Evolutionary conservation across 2,888 invertebrate genomes (phyloP), one percentile per base, ranked within the genome.

Genomic region (Mayetiola destructor): DNA sequence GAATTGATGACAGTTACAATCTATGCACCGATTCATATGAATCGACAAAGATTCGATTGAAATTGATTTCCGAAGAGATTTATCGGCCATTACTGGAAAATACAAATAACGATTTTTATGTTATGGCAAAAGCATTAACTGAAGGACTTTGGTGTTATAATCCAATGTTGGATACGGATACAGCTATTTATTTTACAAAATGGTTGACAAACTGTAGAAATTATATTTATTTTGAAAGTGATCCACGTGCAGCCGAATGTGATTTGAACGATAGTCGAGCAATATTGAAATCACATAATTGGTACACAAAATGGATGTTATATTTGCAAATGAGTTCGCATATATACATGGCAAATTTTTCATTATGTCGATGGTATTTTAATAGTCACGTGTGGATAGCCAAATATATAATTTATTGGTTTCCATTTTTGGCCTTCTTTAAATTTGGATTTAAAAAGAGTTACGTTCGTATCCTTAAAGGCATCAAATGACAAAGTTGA

Each of bases 1-100:
- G 94, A 2, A 80, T 93, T 59, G 80, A 88, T 62, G 89, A 93
- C 63, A 80, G 85, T 63, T 87, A 81, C 68, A 87, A 87, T 66
- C 73, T 87, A 2, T 85, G 85, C 65, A 77, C 78, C 2, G 75
- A 75, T 1, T 77, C 78, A 6, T 74, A 80, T 55, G 75, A 76
- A 1, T 83, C 85, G 65, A 83, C 86, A 0, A 76, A 73, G 21
- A 62, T 65, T 39, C 69, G 74, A 10, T 59, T 78, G 1, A 74
- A 77, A 20, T 65, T 76, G 36, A 66, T 84, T 0, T 70, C 78
- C 56, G 77, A 80, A 1, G 74, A 79, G 2, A 76, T 84, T 0
- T 83, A 77, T 64, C 73, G 75, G 9, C 85, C 85, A 0, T 75
- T 76, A 29, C 66, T 88, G 10, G 75, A 76, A 56, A 73, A 76